A percentile compares a stretch with the other conserved stretches of the same genome.
Evolutionary conservation across 2,797 vertebrate genomes (phyloP).

Genomic region (Mus spretus): DNA sequence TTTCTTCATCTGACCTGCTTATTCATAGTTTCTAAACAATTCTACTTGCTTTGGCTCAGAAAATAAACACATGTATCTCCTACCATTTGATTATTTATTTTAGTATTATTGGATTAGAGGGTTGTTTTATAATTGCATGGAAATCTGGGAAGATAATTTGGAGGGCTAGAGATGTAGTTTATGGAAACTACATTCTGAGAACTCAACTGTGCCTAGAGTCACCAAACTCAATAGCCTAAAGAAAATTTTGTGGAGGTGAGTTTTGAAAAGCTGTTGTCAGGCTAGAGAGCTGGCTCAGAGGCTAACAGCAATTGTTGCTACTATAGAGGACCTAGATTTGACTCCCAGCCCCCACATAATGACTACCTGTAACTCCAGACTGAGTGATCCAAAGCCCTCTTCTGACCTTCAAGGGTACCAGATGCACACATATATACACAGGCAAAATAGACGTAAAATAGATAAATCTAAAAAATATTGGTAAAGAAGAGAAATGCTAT

Average conservation of each 20-base stretch:
- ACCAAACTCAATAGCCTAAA: not conserved
- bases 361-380: not conserved
- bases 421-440: not conserved
- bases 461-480: not conserved
- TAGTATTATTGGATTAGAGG: not conserved
- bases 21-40: conserved; percentile 36
- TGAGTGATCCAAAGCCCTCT: not conserved
- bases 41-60: conserved; percentile 23
- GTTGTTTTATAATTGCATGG: not conserved
- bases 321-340: not conserved
- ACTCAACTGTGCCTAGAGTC: not conserved
- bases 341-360: not conserved
- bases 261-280: not conserved
- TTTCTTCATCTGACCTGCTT: not conserved
- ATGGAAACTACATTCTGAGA: not conserved
- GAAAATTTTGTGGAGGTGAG: too few relatives aligned
- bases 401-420: not conserved
- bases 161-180: not conserved
- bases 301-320: not conserved
- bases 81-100: not conserved
- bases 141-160: not conserved
- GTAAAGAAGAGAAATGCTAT: not conserved
- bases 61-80: not conserved
- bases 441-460: not conserved
- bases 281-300: not conserved